phyloP scores from a whole-genome alignment of 2,888 invertebrate species.

The Nineta flava region DNA sequence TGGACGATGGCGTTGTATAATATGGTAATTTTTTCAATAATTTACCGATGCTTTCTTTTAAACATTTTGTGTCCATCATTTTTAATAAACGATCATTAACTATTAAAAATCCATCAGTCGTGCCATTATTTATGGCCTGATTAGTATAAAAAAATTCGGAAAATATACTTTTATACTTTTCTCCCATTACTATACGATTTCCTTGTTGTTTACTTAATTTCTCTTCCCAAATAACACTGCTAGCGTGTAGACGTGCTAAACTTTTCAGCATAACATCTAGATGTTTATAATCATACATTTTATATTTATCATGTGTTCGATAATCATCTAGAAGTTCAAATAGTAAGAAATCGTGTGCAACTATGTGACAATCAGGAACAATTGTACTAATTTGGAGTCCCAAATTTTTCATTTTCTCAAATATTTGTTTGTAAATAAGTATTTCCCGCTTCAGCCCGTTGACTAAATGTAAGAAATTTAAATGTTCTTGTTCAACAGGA shows the following conservation, averaged over 20 bases:
- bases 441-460: not conserved
- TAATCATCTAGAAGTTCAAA: slow-evolving; percentile 16
- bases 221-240: slow-evolving; percentile 24
- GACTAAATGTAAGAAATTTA: not conserved
- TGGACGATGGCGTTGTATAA: slow-evolving; percentile 21
- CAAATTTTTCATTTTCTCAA: slow-evolving; percentile 16
- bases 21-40: slow-evolving; percentile 16
- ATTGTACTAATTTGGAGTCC: slow-evolving; percentile 20
- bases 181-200: slow-evolving; percentile 14
- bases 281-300: slow-evolving; percentile 17
- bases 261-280: slow-evolving; percentile 18
- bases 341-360: too few species aligned
- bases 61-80: slow-evolving; percentile 16
- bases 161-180: slow-evolving; percentile 19
- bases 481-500: not conserved
- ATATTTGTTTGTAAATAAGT: not conserved
- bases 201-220: slow-evolving; percentile 11
- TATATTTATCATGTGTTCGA: slow-evolving; percentile 15
- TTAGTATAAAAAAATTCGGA: slow-evolving; percentile 26
- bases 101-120: slow-evolving; percentile 18
- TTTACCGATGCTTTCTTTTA: slow-evolving; percentile 4
- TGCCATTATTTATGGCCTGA: slow-evolving; percentile 17
- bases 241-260: slow-evolving; percentile 24
- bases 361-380: too few species aligned
- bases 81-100: slow-evolving; percentile 19